Evolutionary conservation across 2,113 vertebrate genomes (phyloP), one percentile per base, ranked within the genome.

Genomic region (Neodon shergylaensis): DNA sequence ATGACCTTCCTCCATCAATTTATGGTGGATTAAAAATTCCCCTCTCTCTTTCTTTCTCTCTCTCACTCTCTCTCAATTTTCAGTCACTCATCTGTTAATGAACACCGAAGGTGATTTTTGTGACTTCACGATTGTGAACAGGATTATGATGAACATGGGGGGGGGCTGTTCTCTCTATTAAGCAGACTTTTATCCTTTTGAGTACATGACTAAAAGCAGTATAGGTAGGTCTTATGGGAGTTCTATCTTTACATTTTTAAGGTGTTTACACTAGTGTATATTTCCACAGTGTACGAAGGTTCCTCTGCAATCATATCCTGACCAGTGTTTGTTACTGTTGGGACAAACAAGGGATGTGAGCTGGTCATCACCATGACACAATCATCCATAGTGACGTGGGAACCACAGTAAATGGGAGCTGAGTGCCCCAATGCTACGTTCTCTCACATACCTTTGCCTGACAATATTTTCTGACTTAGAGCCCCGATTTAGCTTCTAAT

Each of bases 401-500:
- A 72, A 7, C 36, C 74, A 10, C 24, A 70, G 14, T 39, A 91
- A 88, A 58, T 49, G 76, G 63, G 22, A 87, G 28, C 7, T 49
- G 54, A 33, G 4, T n/a, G 39, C 66, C 79, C 39, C 28, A 82
- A 36, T 42, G 31, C 54, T 90, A 83, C 66, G 39, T 28, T 92
- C 28, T 88, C 22, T 11, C 73, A 78, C 47, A 79, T 78, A 68
- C 39, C 6, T 33, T 78, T 33, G 74, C 2, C n/a, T 33, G 36
- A 22, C 8, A 49, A 90, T 72, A 44, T 39, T 47, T 78, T 17
- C 85, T 90, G 36, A 79, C 26, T 88, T 68, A 88, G n/a, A 44
- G 91, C 47, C 89, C 58, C 66, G 26, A 44, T 76, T 97, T 24
- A 72, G 65, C 33, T 90, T 79, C n/a, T 88, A 89, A 66, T 2